Base-by-base conservation (phyloP, 2,888 invertebrate species). In the Agrochola macilenta region DNA sequence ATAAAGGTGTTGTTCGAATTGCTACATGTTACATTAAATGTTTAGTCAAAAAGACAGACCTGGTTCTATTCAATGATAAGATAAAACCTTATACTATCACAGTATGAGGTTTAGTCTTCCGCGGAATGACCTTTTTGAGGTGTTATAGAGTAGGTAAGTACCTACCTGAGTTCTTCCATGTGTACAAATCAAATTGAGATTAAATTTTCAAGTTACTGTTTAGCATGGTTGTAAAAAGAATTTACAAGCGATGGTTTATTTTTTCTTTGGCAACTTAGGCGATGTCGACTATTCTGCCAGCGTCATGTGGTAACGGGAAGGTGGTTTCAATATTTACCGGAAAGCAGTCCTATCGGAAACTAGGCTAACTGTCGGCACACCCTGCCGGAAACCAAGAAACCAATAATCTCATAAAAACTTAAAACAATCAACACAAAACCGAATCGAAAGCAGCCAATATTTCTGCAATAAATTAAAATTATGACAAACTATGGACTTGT, bases 381-480 rank as follows among this genome's bases (percentile, higher is more conserved):
- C 43, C 43, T 23, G 66, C 12, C 30, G 14, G 14, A 26, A 26
- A 58, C 43, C 30, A 72, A 58, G 43, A 30, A n/a, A 39, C 17
- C 8, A 35, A n/a, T 20, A 39, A 12, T 30, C 17, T 20, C 23
- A 52, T 60, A 43, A 57, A 79, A 39, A 64, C 49, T n/a, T 14
- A 63, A 75, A 70, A 65, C 20, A 72, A 72, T 65, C 57, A 71
- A 57, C 9, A 57, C 1, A 49, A 64, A 64, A 74, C 23, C 26
- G 2, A 75, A 70, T 63, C 68, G 75, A 82, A 69, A 72, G 43
- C 65, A 64, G 63, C 9, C 26, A 65, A 60, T 43, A 87, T 79
- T 82, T 83, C 84, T 84, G 84, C 85, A 86, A 86, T 88, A 86
- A 84, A 87, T 84, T 82, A 76, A 84, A 86, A 79, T 87, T 86